Conservation (phyloP, 2,888 invertebrate genomes). For the Bruchidius siliquastri region DNA sequence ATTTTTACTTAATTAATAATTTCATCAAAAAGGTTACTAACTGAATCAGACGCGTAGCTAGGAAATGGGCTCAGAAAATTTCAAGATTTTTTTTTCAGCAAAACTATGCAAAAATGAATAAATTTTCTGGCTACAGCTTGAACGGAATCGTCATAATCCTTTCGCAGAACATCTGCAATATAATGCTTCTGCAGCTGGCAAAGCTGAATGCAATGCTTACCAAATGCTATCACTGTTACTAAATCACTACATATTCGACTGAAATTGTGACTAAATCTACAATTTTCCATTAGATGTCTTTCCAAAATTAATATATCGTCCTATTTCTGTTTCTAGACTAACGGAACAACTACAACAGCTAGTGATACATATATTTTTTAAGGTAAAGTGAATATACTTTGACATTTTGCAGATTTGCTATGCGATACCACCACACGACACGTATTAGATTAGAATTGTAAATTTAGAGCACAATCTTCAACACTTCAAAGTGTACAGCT, state of each 20-base stretch:
- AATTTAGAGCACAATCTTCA: conserved; percentile 23
- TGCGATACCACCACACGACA: neutral
- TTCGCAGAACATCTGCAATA: too few species aligned
- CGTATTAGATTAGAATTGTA: conserved; percentile 20
- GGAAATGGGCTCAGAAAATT: too few species aligned
- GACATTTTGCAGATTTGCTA: conserved; percentile 5
- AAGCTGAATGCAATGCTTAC: conserved; percentile 4
- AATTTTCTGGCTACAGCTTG: too few species aligned
- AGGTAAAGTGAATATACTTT: conserved; percentile 38
- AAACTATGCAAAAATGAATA: too few species aligned
- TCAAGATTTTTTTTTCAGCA: too few species aligned
- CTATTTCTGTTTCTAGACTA: conserved; percentile 58
- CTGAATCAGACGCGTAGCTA: too few species aligned
- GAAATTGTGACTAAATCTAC: conserved; percentile 30
- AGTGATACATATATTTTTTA: conserved; percentile 88
- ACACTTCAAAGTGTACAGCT: neutral
- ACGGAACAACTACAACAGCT: conserved; percentile 61
- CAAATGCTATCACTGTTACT: neutral
- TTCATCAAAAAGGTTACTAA: too few species aligned
- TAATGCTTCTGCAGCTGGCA: neutral
- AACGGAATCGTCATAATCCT: too few species aligned
- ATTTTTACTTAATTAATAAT: too few species aligned
- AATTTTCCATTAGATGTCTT: conserved; percentile 19
- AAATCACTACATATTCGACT: neutral
- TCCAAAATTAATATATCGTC: neutral